Percentiles rank a stretch among this genome's conserved stretches.
phyloP scores from a whole-genome alignment of 2,888 invertebrate genomes.

The Dichetophora obliterata region DNA sequence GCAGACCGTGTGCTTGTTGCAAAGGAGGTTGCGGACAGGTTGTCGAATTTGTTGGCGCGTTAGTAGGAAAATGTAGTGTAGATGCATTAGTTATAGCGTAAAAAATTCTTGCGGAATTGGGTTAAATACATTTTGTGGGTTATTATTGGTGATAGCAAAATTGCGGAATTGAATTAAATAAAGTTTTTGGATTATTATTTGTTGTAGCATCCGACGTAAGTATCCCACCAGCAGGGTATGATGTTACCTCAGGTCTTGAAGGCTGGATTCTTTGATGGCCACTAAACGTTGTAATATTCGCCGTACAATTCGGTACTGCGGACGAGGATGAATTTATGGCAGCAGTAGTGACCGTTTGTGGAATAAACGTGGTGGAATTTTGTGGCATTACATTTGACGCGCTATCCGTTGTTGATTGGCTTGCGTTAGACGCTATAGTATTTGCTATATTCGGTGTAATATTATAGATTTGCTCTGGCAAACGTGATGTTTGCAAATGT shows the following conservation, averaged over 20 bases:
- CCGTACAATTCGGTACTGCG: slow-evolving; percentile 4
- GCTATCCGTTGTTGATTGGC: background rate
- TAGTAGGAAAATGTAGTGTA: background rate
- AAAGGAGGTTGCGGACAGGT: background rate
- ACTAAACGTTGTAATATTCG: background rate
- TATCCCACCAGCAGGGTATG: background rate
- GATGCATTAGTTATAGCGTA: background rate
- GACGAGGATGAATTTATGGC: slow-evolving; percentile 1
- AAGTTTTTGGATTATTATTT: background rate
- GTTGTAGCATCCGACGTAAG: background rate
- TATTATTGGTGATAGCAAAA: background rate
- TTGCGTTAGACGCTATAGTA: slow-evolving; percentile 4
- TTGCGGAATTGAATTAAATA: background rate
- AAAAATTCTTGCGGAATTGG: background rate
- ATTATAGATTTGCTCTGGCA: background rate
- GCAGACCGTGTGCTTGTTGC: background rate
- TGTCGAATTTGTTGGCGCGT: background rate
- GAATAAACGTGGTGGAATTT: background rate
- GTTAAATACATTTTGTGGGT: background rate
- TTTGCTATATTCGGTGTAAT: background rate
- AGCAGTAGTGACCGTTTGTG: slow-evolving; percentile 1
- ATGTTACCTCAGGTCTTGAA: background rate
- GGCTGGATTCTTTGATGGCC: background rate
- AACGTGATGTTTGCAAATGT: background rate
- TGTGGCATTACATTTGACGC: background rate